Evolutionary conservation across 2,888 invertebrate genomes (phyloP).

Genomic region (Ametastegia equiseti): DNA sequence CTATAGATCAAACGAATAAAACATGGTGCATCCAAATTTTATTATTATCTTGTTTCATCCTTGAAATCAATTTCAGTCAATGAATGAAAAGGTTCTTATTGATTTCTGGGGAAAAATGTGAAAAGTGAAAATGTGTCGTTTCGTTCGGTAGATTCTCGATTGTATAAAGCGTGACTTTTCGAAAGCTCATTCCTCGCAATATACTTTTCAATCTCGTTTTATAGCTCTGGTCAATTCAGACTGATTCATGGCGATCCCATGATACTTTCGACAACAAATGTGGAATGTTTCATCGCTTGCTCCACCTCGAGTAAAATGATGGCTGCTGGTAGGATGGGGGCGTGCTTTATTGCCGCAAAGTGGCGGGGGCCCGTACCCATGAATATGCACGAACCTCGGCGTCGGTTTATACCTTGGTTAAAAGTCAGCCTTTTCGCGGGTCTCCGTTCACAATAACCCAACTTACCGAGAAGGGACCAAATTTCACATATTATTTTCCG

Average conservation of each 20-base stretch:
- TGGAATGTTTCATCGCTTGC: conserved; percentile 3
- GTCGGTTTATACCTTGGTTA: not conserved
- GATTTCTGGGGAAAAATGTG: too few species aligned
- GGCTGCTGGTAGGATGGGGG: conserved; percentile 13
- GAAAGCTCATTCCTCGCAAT: not conserved
- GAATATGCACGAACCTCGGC: conserved; percentile 25
- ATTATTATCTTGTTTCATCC: too few species aligned
- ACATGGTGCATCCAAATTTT: too few species aligned
- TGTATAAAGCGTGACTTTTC: not conserved
- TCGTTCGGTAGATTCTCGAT: too few species aligned
- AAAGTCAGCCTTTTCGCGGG: conserved; percentile 16
- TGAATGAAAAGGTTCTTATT: too few species aligned
- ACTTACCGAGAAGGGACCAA: not conserved
- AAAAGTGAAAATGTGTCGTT: too few species aligned
- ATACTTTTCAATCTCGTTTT: not conserved
- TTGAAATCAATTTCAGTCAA: too few species aligned
- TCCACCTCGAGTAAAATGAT: not conserved
- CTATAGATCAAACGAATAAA: not conserved
- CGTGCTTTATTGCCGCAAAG: conserved; percentile 39
- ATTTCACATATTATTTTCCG: not conserved
- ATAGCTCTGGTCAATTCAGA: not conserved
- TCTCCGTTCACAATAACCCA: conserved; percentile 13
- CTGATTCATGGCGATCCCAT: conserved; percentile 16
- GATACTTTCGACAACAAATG: conserved; percentile 6
- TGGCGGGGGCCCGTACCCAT: conserved; percentile 13